Evolutionary conservation across 2,113 vertebrate species (phyloP).

Genomic region (Pterophyllum scalare): DNA sequence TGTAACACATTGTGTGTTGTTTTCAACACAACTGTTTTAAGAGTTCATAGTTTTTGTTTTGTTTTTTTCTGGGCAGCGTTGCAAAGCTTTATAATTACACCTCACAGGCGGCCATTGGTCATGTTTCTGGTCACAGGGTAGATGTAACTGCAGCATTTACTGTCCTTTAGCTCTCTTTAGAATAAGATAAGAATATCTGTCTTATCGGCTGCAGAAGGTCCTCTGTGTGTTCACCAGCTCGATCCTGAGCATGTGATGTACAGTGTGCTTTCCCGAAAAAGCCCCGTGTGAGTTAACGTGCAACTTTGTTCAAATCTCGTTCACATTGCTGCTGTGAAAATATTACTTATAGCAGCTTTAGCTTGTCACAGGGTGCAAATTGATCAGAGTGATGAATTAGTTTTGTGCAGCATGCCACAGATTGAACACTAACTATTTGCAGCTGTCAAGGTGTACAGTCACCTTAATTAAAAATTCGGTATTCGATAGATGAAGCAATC

Average conservation of each 20-base stretch:
- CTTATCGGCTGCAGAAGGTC: background rate
- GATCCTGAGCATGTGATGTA: background rate
- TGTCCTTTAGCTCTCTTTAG: background rate
- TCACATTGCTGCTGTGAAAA: background rate
- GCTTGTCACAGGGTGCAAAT: background rate
- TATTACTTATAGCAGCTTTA: background rate
- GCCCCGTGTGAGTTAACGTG: background rate
- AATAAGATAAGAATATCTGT: no score
- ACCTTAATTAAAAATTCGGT: background rate
- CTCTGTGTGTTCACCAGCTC: background rate
- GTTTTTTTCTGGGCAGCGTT: accelerated
- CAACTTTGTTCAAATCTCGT: background rate
- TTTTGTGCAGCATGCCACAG: background rate
- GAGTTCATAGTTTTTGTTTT: no score
- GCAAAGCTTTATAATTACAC: background rate
- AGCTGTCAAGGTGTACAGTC: background rate
- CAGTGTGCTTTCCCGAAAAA: background rate
- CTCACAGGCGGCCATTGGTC: background rate
- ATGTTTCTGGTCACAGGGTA: background rate
- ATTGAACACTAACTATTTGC: background rate
- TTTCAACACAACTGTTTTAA: no score
- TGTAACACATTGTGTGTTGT: no score
- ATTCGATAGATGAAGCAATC: background rate
- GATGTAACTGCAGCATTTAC: background rate
- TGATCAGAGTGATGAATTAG: background rate